Percentiles rank a stretch among this genome's conserved stretches.
These are phyloP conservation scores for Phanerotoma sp. DNA, from an alignment of 2,888 invertebrate species.

Conservation along the genomic window DNA sequence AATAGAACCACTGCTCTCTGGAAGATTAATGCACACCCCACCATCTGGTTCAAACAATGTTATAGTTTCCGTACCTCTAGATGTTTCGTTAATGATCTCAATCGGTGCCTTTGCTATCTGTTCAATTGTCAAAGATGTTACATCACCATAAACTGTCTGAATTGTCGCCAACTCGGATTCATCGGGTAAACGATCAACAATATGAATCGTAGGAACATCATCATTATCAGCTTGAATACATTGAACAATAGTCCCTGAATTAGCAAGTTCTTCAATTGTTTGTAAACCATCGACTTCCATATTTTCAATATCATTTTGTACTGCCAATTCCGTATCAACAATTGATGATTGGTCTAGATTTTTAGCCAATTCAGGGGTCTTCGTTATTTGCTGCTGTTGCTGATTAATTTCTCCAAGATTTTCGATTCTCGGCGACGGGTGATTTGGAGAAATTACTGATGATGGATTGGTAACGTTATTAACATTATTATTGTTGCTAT, in stretches of 20 bases:
- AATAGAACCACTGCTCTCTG: conserved; percentile 20
- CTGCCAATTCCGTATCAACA: conserved; percentile 8
- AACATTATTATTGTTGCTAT: neutral
- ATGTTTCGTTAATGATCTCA: conserved; percentile 16
- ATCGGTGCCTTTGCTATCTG: conserved; percentile 25
- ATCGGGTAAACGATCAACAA: conserved; percentile 50
- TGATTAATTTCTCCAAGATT: neutral
- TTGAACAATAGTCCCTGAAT: conserved; percentile 35
- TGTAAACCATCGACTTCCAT: conserved; percentile 7
- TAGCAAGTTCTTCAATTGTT: conserved; percentile 18
- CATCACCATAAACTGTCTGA: conserved; percentile 31
- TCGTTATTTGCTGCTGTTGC: no score
- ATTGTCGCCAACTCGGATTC: conserved; percentile 32
- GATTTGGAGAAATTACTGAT: no score
- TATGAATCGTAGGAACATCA: conserved; percentile 52
- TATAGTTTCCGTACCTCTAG: conserved; percentile 24
- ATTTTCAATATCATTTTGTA: conserved; percentile 6
- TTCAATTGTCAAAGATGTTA: conserved; percentile 28
- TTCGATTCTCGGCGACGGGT: no score
- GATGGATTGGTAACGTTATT: neutral
- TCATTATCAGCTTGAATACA: conserved; percentile 44
- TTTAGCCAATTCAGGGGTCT: conserved; percentile 6
- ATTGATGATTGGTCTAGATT: neutral
- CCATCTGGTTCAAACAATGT: conserved; percentile 27
- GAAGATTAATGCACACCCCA: conserved; percentile 21